phyloP scores from a whole-genome alignment of 2,113 vertebrate species.

The Callionymus lyra region DNA sequence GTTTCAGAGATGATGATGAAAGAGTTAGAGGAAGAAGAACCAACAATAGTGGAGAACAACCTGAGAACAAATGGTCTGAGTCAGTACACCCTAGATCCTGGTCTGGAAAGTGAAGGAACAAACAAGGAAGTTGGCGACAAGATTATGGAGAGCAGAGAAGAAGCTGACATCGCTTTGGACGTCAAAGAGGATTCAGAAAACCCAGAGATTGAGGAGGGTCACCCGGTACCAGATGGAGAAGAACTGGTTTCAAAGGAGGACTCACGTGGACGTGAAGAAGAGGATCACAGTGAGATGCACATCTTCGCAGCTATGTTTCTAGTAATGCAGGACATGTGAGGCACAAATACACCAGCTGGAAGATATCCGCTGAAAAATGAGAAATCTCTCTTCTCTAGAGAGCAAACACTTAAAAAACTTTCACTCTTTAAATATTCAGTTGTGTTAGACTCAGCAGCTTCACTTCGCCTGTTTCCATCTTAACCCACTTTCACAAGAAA shows the following conservation, averaged over 20 bases:
- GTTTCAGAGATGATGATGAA: slow-evolving; percentile 13
- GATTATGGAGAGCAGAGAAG: slow-evolving; percentile 11
- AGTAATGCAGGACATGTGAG: too few relatives aligned
- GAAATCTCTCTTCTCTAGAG: too few relatives aligned
- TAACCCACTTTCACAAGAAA: slow-evolving; percentile 17
- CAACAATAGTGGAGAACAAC: slow-evolving; percentile 7
- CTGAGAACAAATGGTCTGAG: background rate
- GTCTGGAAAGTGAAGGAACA: too few relatives aligned
- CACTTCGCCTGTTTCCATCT: slow-evolving; percentile 21
- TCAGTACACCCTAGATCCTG: background rate
- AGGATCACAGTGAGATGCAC: slow-evolving; percentile 46
- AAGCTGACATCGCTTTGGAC: slow-evolving; percentile 2
- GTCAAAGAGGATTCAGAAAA: slow-evolving; percentile 6
- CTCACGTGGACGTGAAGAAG: slow-evolving; percentile 11
- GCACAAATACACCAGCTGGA: too few relatives aligned
- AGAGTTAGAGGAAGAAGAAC: slow-evolving; percentile 16
- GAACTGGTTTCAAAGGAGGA: slow-evolving; percentile 19
- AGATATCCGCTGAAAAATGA: too few relatives aligned
- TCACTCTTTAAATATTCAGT: slow-evolving; percentile 16
- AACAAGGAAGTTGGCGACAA: slow-evolving; percentile 9
- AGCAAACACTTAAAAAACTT: too few relatives aligned
- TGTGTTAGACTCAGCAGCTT: slow-evolving; percentile 16
- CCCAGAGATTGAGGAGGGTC: slow-evolving; percentile 5
- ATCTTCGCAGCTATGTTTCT: too few relatives aligned
- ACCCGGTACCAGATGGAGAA: slow-evolving; percentile 16